phyloP scores from a whole-genome alignment of 2,888 invertebrate genomes.

The Amphipoea oculea region DNA sequence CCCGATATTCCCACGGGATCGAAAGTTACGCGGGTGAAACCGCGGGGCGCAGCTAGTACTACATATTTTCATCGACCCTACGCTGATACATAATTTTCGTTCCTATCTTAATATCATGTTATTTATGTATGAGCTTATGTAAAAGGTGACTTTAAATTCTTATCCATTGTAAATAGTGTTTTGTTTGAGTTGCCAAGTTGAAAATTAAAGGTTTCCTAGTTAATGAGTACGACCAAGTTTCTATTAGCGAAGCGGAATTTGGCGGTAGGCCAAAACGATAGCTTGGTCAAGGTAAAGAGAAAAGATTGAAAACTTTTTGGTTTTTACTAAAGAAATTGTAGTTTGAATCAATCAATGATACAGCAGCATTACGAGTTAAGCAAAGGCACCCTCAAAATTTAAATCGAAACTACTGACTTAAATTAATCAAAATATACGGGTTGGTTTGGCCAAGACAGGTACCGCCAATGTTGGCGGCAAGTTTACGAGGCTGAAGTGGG shows the following conservation, averaged over 20 bases:
- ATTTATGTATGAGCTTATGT: not conserved
- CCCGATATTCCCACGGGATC: no score
- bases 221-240: slow-evolving; percentile 41
- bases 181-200: slow-evolving; percentile 35
- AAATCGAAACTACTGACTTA: not conserved
- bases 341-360: slow-evolving; percentile 9
- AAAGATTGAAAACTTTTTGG: slow-evolving; percentile 1
- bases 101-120: not conserved
- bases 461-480: no score
- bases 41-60: no score
- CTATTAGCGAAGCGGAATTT: slow-evolving; percentile 22
- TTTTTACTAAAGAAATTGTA: not conserved
- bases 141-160: not conserved
- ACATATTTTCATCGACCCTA: not conserved
- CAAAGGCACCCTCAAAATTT: not conserved
- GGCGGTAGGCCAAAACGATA: slow-evolving; percentile 33
- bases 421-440: not conserved
- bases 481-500: no score
- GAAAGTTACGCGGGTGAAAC: no score
- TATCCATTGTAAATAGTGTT: slow-evolving; percentile 2
- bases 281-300: slow-evolving; percentile 9
- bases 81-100: not conserved
- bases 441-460: not conserved
- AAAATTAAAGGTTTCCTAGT: slow-evolving; percentile 47
- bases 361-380: not conserved